Base-by-base conservation (phyloP, 2,113 vertebrate species). In the Hippoglossus stenolepis region DNA sequence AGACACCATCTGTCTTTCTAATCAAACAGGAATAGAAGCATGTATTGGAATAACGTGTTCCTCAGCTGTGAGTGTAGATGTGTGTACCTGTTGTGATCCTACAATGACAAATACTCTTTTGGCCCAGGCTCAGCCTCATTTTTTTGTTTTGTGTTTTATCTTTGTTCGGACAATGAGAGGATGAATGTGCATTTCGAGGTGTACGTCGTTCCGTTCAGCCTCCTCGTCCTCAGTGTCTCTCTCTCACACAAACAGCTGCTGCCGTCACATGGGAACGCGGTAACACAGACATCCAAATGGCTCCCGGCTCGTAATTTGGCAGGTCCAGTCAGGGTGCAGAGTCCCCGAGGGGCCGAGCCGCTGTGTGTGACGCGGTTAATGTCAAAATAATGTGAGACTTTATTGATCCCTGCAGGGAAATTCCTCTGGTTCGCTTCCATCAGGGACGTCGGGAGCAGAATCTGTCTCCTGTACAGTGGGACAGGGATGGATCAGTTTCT, bases 1-100 rank as follows among this genome's bases (percentile, higher is more conserved):
- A 85, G 87, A 70, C 60, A 23, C 90, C 91, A 86, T 90, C 89
- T 93, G 89, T 82, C 87, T 80, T 51, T 66, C 67, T 89, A 82
- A 89, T 82, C 82, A 82, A 86, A 85, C 81, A 75, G 74, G 61
- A 89, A 77, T 77, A 77, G 73, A 83, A 62, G 69, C 20, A 43
- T 63, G 68, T 26, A 35, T 61, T 76, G 51, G 66, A 84, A 85
- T 79, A 73, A 82, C 82, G 11, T 35, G 12, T 60, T 49, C 23
- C 73, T 85, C 51, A 40, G 62, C 65, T 58, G 31, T 15, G 38
- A 21, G 17, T 61, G 49, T 21, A 23, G 5, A 9, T 14, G 23
- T 14, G 15, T 28, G 49, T 54, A 83, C 80, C 85, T 84, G 80
- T 84, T 81, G 75, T 87, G 63, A 49, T 83, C 45, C 60, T 12